Base-by-base conservation (phyloP, 2,888 invertebrate species). In the Cryptus viduatorius region DNA sequence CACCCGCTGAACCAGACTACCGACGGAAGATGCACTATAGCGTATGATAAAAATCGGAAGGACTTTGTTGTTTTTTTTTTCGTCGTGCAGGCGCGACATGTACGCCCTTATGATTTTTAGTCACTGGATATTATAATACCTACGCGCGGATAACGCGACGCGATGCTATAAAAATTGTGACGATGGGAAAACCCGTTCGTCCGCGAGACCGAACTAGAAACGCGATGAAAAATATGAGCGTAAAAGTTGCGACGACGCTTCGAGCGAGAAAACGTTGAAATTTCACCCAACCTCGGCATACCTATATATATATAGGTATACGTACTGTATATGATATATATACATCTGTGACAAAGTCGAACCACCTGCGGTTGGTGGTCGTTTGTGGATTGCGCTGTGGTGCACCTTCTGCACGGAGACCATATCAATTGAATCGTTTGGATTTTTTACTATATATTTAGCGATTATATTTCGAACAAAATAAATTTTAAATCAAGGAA, bases 131-230 rank as follows among this genome's bases (percentile, higher is more conserved):
- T 56, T 59, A 59, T 78, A 59, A 59, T 44, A 48, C 16, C 78
- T 24, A 24, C 19, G 37, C 12, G 12, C 16, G 24, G 50, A 80
- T 80, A 67, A 37, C 77, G 72, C 71, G 67, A 50, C 65, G 67
- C 44, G 76, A 44, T 53, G 71, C 67, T 72, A 80, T 83, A 77
- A 83, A 83, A 83, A 67, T 80, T 7, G 67, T 72, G 72, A 68
- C 42, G 67, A 53, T 77, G 44, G 67, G 31, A 80, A 64, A 80
- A 56, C 14, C 50, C 71, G 72, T 72, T 77, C 50, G 59, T 24
- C 65, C 50, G 67, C 12, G 69, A 64, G 65, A 71, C 46, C 19
- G 44, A 59, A 65, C 71, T 65, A 64, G 59, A 61, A 78, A 72
- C 16, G 64, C 59, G 65, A 56, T 79, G 65, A 50, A 79, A 79